Evolutionary conservation across 2,113 vertebrate species (phyloP).

Genomic region (Pantherophis guttatus): DNA sequence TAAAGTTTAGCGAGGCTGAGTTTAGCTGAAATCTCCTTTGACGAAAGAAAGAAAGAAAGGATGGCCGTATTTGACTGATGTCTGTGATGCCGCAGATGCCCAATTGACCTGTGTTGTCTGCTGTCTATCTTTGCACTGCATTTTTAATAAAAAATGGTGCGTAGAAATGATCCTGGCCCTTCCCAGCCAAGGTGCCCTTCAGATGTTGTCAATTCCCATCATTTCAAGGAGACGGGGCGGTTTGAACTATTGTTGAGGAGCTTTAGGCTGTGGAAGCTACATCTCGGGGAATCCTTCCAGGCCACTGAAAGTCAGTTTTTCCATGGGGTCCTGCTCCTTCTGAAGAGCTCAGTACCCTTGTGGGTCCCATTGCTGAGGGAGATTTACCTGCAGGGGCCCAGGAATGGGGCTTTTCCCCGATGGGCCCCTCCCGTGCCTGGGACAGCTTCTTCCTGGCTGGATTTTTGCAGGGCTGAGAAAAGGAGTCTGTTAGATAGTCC

Average conservation of each 20-base stretch:
- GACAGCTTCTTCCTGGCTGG: background rate
- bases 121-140: too few species aligned
- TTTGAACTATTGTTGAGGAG: too few species aligned
- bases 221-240: too few species aligned
- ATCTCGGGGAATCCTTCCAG: background rate
- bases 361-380: background rate
- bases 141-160: background rate
- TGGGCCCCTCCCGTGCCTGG: background rate
- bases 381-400: background rate
- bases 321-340: background rate
- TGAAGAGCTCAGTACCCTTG: background rate
- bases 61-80: background rate
- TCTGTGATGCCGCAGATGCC: too few species aligned
- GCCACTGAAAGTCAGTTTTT: background rate
- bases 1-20: background rate
- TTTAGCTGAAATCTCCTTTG: background rate
- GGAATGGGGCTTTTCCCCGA: background rate
- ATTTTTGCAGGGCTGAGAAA: background rate
- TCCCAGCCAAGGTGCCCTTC: background rate
- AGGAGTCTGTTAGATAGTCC: background rate
- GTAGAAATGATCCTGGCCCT: background rate
- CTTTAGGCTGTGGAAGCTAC: background rate
- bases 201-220: background rate
- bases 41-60: background rate
- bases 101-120: fast-evolving